A percentile compares a stretch with the other conserved stretches of the same genome.
These are phyloP conservation scores for Chaitophorus viminalis DNA, from an alignment of 2,888 invertebrate species.

Conservation along the genomic window DNA sequence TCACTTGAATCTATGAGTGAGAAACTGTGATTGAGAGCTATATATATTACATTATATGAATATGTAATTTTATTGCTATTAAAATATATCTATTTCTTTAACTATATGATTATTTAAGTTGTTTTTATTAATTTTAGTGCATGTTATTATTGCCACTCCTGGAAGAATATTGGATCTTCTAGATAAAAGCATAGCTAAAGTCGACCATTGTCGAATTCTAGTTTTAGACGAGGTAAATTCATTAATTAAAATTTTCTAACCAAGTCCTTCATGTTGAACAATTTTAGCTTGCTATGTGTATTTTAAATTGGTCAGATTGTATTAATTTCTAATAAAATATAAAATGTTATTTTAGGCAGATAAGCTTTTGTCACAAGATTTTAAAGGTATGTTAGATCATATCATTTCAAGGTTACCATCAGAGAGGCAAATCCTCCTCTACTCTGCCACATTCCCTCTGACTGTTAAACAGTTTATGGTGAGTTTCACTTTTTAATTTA, in stretches of 20 bases:
- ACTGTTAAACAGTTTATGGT: slow-evolving; percentile 98
- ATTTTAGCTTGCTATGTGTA: too few relatives aligned
- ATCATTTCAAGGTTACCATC: slow-evolving; percentile 92
- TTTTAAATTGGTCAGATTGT: too few relatives aligned
- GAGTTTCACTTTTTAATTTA: slow-evolving; percentile 12
- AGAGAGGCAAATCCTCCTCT: slow-evolving; percentile 96
- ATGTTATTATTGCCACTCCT: slow-evolving; percentile 98
- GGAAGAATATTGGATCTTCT: slow-evolving; percentile 99
- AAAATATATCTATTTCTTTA: too few relatives aligned
- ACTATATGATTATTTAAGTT: background rate
- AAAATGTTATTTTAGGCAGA: slow-evolving; percentile 75
- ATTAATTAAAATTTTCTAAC: background rate
- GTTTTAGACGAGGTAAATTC: slow-evolving; percentile 87
- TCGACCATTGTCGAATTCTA: slow-evolving; percentile 95
- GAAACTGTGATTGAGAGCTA: slow-evolving; percentile 29
- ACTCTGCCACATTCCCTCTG: slow-evolving; percentile 98
- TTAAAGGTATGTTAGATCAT: slow-evolving; percentile 98
- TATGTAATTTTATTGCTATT: too few relatives aligned
- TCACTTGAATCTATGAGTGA: slow-evolving; percentile 59
- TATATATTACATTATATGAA: background rate
- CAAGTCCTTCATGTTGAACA: background rate
- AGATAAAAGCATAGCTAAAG: slow-evolving; percentile 91
- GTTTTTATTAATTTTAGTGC: slow-evolving; percentile 74
- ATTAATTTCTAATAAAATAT: too few relatives aligned
- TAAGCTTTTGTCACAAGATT: slow-evolving; percentile 98